Evolutionary conservation across 2,797 vertebrate species (phyloP).

Genomic region (Esox masquinongy): DNA sequence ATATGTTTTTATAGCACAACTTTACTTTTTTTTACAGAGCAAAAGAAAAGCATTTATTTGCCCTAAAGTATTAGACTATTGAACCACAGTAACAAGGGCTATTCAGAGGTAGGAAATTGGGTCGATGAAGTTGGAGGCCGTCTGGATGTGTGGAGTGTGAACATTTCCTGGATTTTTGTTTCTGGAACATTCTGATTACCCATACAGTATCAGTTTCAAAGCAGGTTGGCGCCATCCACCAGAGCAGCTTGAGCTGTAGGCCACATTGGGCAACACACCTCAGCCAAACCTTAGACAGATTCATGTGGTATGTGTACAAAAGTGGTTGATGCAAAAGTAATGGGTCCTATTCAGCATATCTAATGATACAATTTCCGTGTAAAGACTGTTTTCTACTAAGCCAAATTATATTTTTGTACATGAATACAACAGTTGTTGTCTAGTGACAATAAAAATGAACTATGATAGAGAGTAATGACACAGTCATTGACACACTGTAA

Average conservation of each 20-base stretch:
- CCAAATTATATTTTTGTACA: too few species aligned
- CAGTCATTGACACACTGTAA: too few species aligned
- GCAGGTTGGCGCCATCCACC: background rate
- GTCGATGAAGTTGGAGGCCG: background rate
- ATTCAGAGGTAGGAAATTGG: background rate
- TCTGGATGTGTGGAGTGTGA: background rate
- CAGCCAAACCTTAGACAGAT: background rate
- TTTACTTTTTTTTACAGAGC: background rate
- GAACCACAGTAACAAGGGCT: background rate
- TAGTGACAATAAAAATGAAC: too few species aligned
- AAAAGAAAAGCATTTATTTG: background rate
- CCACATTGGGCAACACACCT: background rate
- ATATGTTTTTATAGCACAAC: too few species aligned
- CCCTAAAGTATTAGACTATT: background rate
- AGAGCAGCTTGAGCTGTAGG: background rate
- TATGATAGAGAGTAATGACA: too few species aligned
- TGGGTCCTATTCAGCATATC: background rate
- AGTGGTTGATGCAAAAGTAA: background rate
- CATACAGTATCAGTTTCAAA: slow-evolving; percentile 39
- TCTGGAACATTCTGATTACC: slow-evolving; percentile 23
- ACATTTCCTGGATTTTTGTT: background rate
- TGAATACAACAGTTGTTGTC: too few species aligned
- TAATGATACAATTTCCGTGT: too few species aligned
- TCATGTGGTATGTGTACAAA: background rate
- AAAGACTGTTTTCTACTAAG: too few species aligned